Percentiles rank a stretch among this genome's conserved stretches.
Evolutionary conservation across 2,797 vertebrate genomes (phyloP).

Genomic region (Pseudomugil tenellus): DNA sequence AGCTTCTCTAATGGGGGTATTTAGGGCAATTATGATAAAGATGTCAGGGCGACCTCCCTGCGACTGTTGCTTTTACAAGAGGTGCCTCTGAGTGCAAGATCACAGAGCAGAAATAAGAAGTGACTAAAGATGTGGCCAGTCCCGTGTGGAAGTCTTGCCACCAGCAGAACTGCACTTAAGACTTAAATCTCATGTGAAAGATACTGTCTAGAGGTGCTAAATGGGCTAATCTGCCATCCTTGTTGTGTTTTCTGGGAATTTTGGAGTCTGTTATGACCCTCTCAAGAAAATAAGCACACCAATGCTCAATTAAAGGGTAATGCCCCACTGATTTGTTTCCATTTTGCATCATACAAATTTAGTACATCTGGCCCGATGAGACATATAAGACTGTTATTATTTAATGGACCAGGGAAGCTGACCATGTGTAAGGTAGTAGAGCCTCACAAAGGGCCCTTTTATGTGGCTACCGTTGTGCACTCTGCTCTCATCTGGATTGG

Average conservation of each 20-base stretch:
- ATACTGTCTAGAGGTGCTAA: conserved; percentile 72
- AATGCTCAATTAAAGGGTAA: conserved; percentile 72
- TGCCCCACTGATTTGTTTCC: conserved; percentile 68
- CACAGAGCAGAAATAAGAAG: conserved; percentile 72
- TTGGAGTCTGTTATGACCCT: conserved; percentile 63
- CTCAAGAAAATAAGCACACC: conserved; percentile 72
- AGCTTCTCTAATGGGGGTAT: conserved; percentile 83
- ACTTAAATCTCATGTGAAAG: conserved; percentile 69
- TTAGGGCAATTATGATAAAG: conserved; percentile 85
- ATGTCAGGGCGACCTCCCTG: conserved; percentile 81
- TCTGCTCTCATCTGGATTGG: conserved; percentile 76
- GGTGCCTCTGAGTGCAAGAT: conserved; percentile 76
- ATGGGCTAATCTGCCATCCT: conserved; percentile 72
- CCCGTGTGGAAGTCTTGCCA: conserved; percentile 70
- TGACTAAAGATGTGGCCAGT: conserved; percentile 72
- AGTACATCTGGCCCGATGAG: conserved; percentile 80
- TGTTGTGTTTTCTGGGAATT: conserved; percentile 67
- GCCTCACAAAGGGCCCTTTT: conserved; percentile 85
- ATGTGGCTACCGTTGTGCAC: conserved; percentile 84
- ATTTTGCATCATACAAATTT: conserved; percentile 64
- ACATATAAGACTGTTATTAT: conserved; percentile 69
- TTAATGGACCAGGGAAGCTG: conserved; percentile 80
- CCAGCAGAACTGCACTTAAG: conserved; percentile 75
- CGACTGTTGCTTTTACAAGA: conserved; percentile 72
- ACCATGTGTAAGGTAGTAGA: conserved; percentile 80